phyloP scores from a whole-genome alignment of 2,888 invertebrate genomes.

The Galerucella pusilla region DNA sequence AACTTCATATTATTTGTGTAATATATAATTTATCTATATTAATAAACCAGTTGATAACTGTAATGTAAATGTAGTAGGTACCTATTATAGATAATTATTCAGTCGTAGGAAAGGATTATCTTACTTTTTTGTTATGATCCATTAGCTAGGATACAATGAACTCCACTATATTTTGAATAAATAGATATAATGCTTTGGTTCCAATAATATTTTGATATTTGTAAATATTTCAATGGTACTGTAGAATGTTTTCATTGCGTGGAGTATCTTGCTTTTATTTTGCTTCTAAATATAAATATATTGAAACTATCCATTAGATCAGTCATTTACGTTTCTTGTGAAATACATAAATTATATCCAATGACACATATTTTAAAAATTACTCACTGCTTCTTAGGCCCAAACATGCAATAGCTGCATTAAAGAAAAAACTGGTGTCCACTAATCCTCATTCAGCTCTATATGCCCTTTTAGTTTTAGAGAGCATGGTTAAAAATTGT shows the following conservation, averaged over 20 bases:
- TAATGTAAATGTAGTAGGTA: not conserved
- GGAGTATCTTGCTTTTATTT: no score
- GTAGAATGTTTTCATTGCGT: no score
- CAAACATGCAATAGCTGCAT: constrained; percentile 83
- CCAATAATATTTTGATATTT: no score
- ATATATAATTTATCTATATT: not conserved
- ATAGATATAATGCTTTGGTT: no score
- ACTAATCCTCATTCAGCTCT: constrained; percentile 94
- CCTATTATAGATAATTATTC: not conserved
- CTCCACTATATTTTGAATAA: not conserved
- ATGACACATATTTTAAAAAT: no score
- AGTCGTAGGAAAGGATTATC: not conserved
- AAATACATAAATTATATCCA: no score
- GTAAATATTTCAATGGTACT: no score
- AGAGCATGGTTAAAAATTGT: constrained; percentile 98
- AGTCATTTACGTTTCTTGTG: no score
- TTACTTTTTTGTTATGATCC: not conserved
- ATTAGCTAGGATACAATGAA: not conserved
- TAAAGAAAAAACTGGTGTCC: constrained; percentile 90
- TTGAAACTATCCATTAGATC: no score
- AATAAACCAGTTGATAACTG: not conserved
- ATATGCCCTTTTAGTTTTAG: constrained; percentile 90
- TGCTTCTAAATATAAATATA: no score
- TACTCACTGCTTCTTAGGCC: constrained; percentile 70
- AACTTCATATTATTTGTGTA: not conserved